Base-by-base conservation (phyloP, 2,113 vertebrate species). In the Motacilla tschutschensis region DNA sequence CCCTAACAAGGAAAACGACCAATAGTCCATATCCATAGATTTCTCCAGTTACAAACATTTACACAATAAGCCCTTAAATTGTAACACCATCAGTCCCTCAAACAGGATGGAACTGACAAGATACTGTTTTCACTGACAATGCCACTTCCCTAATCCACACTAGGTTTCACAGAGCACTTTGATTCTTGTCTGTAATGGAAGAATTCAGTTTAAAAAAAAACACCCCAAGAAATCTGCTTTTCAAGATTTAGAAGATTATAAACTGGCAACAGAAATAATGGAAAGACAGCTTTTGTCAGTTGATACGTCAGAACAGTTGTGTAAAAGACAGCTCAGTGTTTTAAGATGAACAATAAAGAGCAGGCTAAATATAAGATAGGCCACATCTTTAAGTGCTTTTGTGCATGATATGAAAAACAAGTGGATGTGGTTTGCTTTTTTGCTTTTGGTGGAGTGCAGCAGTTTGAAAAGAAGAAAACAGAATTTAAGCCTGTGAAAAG, bases 361-460 rank as follows among this genome's bases (percentile, higher is more conserved):
- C 6, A 24, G 26, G 26, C 53, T 71, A 87, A 90, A 76, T 60
- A n/a, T n/a, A 78, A 91, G 38, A 62, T 40, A 75, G 1, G 3
- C 19, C 70, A 70, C 47, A 31, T 87, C 83, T 91, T 75, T 53
- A 58, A 72, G 71, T 41, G 81, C 81, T 88, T 91, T 78, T 90
- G 76, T 75, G 62, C 65, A 65, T 0, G 24, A 44, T 85, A 94
- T 0, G 62, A 93, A 92, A 95, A 91, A 88, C 91, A 96, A 89
- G 92, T 88, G 62, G 84, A 91, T 94, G 80, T 93, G 88, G 90
- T 94, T 92, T 91, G 57, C 46, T 81, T 72, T 83, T 86, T 29
- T 54, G 47, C 83, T 76, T 87, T 83, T 76, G 85, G 73, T 75
- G 51, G 72, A 70, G 88, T 57, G 54, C 55, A 91, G 62, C 64